Percentiles rank a stretch among this genome's conserved stretches.
Evolutionary conservation across 1,140 invertebrate species (phyloP).

Genomic region (Lamellibrachia luymesi): DNA sequence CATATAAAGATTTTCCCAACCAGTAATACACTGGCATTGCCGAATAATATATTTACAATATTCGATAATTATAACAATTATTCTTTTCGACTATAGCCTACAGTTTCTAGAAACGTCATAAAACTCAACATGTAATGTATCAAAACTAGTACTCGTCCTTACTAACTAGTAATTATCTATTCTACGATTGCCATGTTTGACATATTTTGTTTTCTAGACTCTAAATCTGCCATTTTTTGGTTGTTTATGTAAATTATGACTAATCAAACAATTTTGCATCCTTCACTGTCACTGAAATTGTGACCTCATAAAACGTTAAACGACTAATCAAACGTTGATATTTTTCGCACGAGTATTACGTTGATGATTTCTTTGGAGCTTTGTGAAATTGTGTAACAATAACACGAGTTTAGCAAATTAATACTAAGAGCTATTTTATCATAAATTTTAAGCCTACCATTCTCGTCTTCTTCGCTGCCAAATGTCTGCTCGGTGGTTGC

Average conservation of each 20-base stretch:
- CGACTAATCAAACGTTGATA: background rate
- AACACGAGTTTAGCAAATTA: background rate
- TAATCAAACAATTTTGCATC: background rate
- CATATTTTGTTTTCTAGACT: too few relatives aligned
- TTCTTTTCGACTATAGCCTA: too few relatives aligned
- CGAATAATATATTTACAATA: too few relatives aligned
- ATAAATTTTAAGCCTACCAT: background rate
- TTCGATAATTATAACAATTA: too few relatives aligned
- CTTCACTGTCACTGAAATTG: background rate
- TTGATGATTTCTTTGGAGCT: background rate
- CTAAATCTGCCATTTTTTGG: too few relatives aligned
- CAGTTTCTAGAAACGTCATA: too few relatives aligned
- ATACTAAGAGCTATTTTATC: background rate
- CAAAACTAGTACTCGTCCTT: too few relatives aligned
- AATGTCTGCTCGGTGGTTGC: background rate
- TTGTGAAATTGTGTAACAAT: background rate
- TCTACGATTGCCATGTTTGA: too few relatives aligned
- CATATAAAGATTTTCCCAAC: too few relatives aligned
- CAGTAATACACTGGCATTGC: too few relatives aligned
- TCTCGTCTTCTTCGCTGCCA: background rate
- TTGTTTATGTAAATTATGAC: background rate
- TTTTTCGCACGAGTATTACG: background rate
- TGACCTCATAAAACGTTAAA: background rate
- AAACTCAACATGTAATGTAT: too few relatives aligned
- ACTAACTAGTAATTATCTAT: too few relatives aligned